Evolutionary conservation across 2,797 vertebrate genomes (phyloP).

Genomic region (Tragopan temminckii): DNA sequence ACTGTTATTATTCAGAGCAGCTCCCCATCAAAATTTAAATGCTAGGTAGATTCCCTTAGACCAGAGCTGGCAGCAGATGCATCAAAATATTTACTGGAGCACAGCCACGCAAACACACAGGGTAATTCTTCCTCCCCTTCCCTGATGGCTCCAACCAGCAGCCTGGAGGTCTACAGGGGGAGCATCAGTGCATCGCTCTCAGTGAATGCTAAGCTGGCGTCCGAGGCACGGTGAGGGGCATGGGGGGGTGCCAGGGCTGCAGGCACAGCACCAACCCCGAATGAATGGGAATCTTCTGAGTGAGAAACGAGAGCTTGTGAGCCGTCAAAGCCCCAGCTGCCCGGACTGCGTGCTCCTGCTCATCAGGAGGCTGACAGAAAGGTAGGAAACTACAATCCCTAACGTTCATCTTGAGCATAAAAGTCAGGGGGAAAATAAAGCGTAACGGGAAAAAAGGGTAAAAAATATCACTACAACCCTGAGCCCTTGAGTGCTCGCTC

Average conservation of each 20-base stretch:
- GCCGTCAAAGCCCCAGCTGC: slow-evolving; percentile 65
- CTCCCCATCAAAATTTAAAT: slow-evolving; percentile 79
- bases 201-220: slow-evolving; percentile 64
- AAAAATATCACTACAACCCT: not conserved
- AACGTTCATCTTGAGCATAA: not conserved
- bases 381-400: slow-evolving; percentile 37
- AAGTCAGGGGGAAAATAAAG: not conserved
- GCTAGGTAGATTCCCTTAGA: slow-evolving; percentile 77
- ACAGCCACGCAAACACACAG: slow-evolving; percentile 75
- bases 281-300: slow-evolving; percentile 74
- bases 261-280: slow-evolving; percentile 71
- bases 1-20: slow-evolving; percentile 78
- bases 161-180: slow-evolving; percentile 73
- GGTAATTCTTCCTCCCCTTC: slow-evolving; percentile 72
- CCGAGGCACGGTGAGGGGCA: slow-evolving; percentile 64
- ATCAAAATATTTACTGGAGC: slow-evolving; percentile 80
- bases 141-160: slow-evolving; percentile 74
- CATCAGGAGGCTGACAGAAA: slow-evolving; percentile 60
- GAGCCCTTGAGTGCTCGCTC: not conserved
- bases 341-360: not conserved
- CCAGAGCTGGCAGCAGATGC: slow-evolving; percentile 72
- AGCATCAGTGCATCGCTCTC: slow-evolving; percentile 68
- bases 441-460: not conserved
- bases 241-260: slow-evolving; percentile 41
- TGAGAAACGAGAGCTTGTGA: slow-evolving; percentile 50